Percentiles rank a stretch among this genome's conserved stretches.
Conservation (phyloP, 2,888 invertebrate genomes). For the Apotomis betuletana region DNA sequence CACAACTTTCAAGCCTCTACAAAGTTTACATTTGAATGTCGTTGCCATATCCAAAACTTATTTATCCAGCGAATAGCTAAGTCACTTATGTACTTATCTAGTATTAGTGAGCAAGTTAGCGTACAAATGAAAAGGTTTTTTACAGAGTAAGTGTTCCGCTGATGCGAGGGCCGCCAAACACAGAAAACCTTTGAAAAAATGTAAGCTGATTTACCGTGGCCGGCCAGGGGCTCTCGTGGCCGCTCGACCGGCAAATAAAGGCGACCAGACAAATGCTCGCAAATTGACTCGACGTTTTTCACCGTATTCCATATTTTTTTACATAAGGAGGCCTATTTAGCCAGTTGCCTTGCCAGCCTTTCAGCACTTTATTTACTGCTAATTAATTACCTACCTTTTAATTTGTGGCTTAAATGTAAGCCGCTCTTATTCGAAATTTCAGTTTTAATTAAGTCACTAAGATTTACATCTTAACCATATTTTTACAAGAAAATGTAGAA, state of each 20-base stretch:
- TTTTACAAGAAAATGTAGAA: not conserved
- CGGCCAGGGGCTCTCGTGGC: conserved; percentile 68
- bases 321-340: conserved; percentile 54
- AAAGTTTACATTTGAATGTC: not conserved
- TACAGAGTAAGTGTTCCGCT: conserved; percentile 62
- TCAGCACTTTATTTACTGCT: conserved; percentile 21
- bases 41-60: conserved; percentile 13
- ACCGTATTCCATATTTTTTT: conserved; percentile 74
- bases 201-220: conserved; percentile 81
- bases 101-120: conserved; percentile 56
- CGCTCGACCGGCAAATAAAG: conserved; percentile 80
- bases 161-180: conserved; percentile 76
- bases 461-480: not conserved
- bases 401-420: conserved; percentile 20
- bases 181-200: conserved; percentile 81
- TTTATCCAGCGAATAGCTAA: conserved; percentile 25
- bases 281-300: conserved; percentile 81
- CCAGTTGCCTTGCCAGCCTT: conserved; percentile 25
- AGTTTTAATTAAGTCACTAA: conserved; percentile 18
- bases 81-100: conserved; percentile 37
- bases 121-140: conserved; percentile 71
- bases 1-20: conserved; percentile 2
- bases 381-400: conserved; percentile 33
- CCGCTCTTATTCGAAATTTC: conserved; percentile 18
- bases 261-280: conserved; percentile 81